Evolutionary conservation across 1,140 invertebrate genomes (phyloP).

Genomic region (Lepidurus arcticus): DNA sequence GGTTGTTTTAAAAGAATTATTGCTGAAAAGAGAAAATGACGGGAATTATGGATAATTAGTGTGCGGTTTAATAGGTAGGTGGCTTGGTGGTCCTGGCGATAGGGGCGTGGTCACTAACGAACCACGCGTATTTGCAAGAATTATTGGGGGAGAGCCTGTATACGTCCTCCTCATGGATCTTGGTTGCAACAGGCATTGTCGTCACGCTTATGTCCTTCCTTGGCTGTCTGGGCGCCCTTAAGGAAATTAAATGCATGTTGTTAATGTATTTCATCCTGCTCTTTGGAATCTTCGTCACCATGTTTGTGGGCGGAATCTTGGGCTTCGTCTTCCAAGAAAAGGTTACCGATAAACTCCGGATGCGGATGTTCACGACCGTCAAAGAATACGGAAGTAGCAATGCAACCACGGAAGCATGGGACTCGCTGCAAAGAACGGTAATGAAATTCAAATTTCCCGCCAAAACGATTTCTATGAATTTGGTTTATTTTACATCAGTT

Average conservation of each 20-base stretch:
- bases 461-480: slow-evolving; percentile 28
- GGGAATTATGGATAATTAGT: slow-evolving; percentile 25
- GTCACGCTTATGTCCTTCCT: slow-evolving; percentile 73
- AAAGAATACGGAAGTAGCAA: slow-evolving; percentile 70
- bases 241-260: slow-evolving; percentile 82
- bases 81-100: slow-evolving; percentile 67
- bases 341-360: slow-evolving; percentile 49
- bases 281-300: slow-evolving; percentile 75
- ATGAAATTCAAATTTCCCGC: slow-evolving; percentile 35
- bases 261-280: slow-evolving; percentile 80
- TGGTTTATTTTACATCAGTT: slow-evolving; percentile 51
- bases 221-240: slow-evolving; percentile 77
- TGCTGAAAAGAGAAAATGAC: background rate
- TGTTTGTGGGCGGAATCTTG: slow-evolving; percentile 79
- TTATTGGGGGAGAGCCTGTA: slow-evolving; percentile 76
- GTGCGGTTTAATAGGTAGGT: slow-evolving; percentile 57
- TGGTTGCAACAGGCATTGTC: slow-evolving; percentile 68
- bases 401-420: slow-evolving; percentile 71
- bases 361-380: slow-evolving; percentile 42
- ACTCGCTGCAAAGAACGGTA: slow-evolving; percentile 63
- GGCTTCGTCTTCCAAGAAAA: slow-evolving; percentile 80
- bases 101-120: slow-evolving; percentile 72
- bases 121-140: slow-evolving; percentile 73
- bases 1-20: background rate
- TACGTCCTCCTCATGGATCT: slow-evolving; percentile 69